These are phyloP conservation scores for Spicauda simplicius DNA, from an alignment of 2,888 invertebrate species.

Conservation along the genomic window DNA sequence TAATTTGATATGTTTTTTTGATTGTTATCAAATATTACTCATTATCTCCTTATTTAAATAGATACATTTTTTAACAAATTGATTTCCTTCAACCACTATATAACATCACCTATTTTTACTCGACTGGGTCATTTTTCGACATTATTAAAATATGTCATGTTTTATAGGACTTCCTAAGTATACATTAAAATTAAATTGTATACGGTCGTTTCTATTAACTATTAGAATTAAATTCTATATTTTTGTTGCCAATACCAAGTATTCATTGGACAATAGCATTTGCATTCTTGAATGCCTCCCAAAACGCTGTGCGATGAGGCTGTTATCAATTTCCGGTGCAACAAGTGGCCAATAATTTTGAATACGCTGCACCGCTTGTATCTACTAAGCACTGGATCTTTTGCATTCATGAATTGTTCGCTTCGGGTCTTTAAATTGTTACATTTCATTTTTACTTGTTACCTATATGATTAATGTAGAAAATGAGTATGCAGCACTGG, in stretches of 20 bases:
- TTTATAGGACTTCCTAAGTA: no score
- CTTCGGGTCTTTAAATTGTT: slow-evolving; percentile 22
- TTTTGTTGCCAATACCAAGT: slow-evolving; percentile 36
- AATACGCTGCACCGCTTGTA: slow-evolving; percentile 61
- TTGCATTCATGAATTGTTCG: slow-evolving; percentile 47
- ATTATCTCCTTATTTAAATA: not conserved
- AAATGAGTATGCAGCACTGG: not conserved
- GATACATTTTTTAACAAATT: not conserved
- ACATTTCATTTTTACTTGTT: not conserved
- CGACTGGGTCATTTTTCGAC: no score
- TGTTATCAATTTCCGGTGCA: slow-evolving; percentile 82
- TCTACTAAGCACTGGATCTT: slow-evolving; percentile 53
- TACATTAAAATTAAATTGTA: no score
- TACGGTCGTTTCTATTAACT: no score
- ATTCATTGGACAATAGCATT: slow-evolving; percentile 51
- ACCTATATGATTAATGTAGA: not conserved
- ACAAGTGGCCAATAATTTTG: slow-evolving; percentile 84
- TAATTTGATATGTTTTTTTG: not conserved
- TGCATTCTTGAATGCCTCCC: slow-evolving; percentile 72
- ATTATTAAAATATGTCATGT: no score
- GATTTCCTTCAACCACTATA: no score
- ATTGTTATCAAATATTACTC: not conserved
- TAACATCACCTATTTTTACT: no score
- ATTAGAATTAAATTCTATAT: no score
- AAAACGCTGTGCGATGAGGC: slow-evolving; percentile 69